phyloP scores from a whole-genome alignment of 2,888 invertebrate species.

The Heliconius cydno region DNA sequence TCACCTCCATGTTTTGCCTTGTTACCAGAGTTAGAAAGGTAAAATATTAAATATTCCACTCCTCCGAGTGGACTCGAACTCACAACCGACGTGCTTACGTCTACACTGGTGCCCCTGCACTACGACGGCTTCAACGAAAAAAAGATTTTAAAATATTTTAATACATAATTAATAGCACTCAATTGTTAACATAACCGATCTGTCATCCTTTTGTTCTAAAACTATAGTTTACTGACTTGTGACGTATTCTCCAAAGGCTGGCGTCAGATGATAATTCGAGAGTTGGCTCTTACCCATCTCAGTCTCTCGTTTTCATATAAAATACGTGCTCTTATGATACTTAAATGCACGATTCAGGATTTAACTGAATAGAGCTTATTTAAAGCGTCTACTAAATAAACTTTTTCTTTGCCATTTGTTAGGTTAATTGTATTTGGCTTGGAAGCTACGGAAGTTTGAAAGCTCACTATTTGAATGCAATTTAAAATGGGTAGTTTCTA shows the following conservation, averaged over 20 bases:
- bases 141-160: not conserved
- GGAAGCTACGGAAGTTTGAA: not conserved
- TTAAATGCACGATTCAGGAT: constrained; percentile 55
- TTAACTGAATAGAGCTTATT: constrained; percentile 48
- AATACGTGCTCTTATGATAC: constrained; percentile 47
- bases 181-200: not conserved
- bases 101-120: too few species aligned
- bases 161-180: not conserved
- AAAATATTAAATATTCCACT: not conserved
- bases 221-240: not conserved
- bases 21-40: not conserved
- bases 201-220: not conserved
- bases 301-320: constrained; percentile 48
- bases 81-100: too few species aligned
- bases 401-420: constrained; percentile 31
- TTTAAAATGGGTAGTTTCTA: not conserved
- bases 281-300: constrained; percentile 52
- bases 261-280: constrained; percentile 49
- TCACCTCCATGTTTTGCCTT: too few species aligned
- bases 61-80: too few species aligned
- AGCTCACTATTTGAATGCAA: not conserved
- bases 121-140: not conserved
- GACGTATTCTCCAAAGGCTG: constrained; percentile 31
- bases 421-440: constrained; percentile 9
- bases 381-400: constrained; percentile 45